phyloP scores from a whole-genome alignment of 2,888 invertebrate species.

The Chymomyza amoena region DNA sequence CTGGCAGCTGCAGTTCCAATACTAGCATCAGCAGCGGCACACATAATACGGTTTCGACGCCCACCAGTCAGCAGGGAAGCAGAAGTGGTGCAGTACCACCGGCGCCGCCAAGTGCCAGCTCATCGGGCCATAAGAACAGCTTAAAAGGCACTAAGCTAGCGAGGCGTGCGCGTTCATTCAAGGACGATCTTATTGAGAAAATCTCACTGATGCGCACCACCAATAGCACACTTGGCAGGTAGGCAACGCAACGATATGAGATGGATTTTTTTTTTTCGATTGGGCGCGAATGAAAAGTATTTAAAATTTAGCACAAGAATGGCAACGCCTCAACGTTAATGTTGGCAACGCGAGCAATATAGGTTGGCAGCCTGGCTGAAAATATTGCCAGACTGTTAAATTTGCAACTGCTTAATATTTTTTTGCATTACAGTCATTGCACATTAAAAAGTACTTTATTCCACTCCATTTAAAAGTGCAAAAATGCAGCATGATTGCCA shows the following conservation, averaged over 20 bases:
- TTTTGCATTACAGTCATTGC: no score
- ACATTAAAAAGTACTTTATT: no score
- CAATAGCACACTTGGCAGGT: slow-evolving; percentile 79
- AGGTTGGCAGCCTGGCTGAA: no score
- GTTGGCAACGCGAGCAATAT: no score
- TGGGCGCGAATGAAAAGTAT: no score
- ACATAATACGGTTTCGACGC: slow-evolving; percentile 51
- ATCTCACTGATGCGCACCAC: slow-evolving; percentile 94
- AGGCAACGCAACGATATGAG: background rate
- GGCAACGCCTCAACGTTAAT: no score
- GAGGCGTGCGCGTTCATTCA: slow-evolving; percentile 92
- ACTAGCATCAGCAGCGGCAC: slow-evolving; percentile 34
- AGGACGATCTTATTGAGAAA: slow-evolving; percentile 94
- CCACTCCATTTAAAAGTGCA: no score
- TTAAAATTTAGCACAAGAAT: no score
- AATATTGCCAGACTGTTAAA: no score
- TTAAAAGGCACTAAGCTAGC: slow-evolving; percentile 91
- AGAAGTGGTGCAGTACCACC: slow-evolving; percentile 42
- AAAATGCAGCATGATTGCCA: no score
- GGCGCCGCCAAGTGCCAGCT: slow-evolving; percentile 54
- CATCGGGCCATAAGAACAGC: slow-evolving; percentile 85
- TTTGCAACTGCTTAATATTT: no score
- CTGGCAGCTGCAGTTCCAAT: slow-evolving; percentile 37
- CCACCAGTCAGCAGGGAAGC: slow-evolving; percentile 44
- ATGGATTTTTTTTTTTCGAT: no score